Conservation (phyloP, 2,888 invertebrate genomes). For the Drosophila niveifrons region DNA sequence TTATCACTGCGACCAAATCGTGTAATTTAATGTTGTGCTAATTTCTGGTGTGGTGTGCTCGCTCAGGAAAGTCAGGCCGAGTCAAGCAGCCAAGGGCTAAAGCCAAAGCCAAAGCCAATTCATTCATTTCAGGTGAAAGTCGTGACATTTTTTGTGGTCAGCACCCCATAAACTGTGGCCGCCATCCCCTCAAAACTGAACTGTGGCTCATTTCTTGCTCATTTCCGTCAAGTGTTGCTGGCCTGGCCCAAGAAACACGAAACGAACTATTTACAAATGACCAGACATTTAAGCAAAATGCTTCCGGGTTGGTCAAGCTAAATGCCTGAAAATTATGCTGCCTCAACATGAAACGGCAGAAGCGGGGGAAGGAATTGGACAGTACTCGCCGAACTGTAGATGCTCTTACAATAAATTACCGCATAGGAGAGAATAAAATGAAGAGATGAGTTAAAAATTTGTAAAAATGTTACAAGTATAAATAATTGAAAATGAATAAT, state of each 20-base stretch:
- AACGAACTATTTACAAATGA: conserved; percentile 80
- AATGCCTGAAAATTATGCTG: conserved; percentile 78
- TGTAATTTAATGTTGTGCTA: conserved; percentile 82
- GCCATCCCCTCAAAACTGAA: conserved; percentile 13
- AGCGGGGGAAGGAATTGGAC: not conserved
- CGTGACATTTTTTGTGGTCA: conserved; percentile 75
- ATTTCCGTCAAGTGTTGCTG: conserved; percentile 75
- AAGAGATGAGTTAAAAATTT: not conserved
- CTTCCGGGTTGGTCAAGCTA: conserved; percentile 72
- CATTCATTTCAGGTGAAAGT: conserved; percentile 65
- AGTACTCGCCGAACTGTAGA: conserved; percentile 18
- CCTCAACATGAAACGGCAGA: conserved; percentile 67
- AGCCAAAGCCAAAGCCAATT: not conserved
- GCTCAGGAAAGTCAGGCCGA: conserved; percentile 36
- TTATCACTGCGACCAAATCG: conserved; percentile 72
- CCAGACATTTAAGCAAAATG: conserved; percentile 79
- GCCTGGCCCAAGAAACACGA: conserved; percentile 65
- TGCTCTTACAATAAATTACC: conserved; percentile 33
- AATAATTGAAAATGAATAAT: no score
- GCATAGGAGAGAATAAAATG: not conserved
- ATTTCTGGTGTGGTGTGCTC: conserved; percentile 60
- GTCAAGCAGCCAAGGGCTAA: conserved; percentile 21
- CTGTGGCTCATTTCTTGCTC: conserved; percentile 72
- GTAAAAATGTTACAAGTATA: not conserved
- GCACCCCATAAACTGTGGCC: conserved; percentile 11